phyloP scores from a whole-genome alignment of 2,113 vertebrate genomes.

The Clarias gariepinus region DNA sequence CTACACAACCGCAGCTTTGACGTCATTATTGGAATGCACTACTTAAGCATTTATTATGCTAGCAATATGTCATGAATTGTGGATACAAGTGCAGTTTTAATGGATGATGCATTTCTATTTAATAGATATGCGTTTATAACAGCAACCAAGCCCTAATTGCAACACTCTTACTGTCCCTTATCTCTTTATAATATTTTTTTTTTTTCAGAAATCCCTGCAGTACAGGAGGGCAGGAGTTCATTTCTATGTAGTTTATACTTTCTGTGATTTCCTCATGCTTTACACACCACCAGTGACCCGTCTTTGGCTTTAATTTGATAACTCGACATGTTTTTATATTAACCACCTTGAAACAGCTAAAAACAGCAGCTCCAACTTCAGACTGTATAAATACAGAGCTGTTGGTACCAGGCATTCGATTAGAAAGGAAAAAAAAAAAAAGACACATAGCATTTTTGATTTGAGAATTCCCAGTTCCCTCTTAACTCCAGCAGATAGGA shows the following conservation, averaged over 20 bases:
- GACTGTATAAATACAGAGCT: constrained; percentile 67
- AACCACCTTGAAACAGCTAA: constrained; percentile 36
- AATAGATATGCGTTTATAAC: constrained; percentile 4
- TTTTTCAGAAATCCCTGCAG: not conserved
- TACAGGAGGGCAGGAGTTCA: not conserved
- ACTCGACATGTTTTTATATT: constrained; percentile 39
- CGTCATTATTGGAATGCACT: constrained; percentile 8
- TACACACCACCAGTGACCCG: constrained; percentile 19
- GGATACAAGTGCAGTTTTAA: not conserved
- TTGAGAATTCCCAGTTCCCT: constrained; percentile 63
- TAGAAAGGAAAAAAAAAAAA: constrained; percentile 21
- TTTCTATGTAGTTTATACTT: constrained; percentile 26
- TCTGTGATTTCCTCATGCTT: constrained; percentile 21
- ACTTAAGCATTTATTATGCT: constrained; percentile 3
- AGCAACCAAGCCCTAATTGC: not conserved
- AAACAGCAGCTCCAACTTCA: constrained; percentile 28
- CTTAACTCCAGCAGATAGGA: constrained; percentile 38
- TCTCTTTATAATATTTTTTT: not conserved
- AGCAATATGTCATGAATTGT: constrained; percentile 12
- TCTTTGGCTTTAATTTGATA: constrained; percentile 36
- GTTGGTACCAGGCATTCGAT: constrained; percentile 72
- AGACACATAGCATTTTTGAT: constrained; percentile 48
- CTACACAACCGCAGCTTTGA: constrained; percentile 2
- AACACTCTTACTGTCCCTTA: not conserved
- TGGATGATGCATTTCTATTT: not conserved